Evolutionary conservation across 2,888 invertebrate genomes (phyloP), one percentile per base, ranked within the genome.

Genomic region (Dysmachus trigonus): DNA sequence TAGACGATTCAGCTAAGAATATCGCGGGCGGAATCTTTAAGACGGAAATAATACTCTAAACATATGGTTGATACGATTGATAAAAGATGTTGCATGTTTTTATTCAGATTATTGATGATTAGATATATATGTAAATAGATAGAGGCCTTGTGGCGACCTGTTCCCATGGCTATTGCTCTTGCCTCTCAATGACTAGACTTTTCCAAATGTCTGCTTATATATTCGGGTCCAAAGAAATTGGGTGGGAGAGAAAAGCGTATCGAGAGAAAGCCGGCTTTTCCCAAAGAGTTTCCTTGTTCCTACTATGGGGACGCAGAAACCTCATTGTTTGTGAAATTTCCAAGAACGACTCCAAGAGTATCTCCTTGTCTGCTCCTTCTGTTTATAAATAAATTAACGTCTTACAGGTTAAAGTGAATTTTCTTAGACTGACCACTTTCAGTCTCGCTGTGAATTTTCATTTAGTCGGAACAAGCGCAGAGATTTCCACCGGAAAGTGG

Each of bases 331-430:
- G 62, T 30, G 38, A 38, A 72, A 72, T 71, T 83, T 83, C 83
- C 71, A 83, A 83, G 72, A 83, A 83, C 83, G 41, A 10, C 13
- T 27, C 27, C 62, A 62, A 62, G 18, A 62, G 18, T 18, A 62
- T 62, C 62, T 62, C 27, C 62, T 62, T 62, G 62, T 62, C 62
- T 62, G 62, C 62, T 62, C 62, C 62, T 62, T 62, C 62, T 83
- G 41, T 83, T 83, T 71, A 72, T 83, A 83, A 83, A 83, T 83
- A 83, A 83, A 41, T 27, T 47, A 27, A 51, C 33, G 18, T 81
- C 81, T n/a, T 31, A 38, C 72, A 15, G 72, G 22, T 71, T 71
- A 83, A 83, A 38, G 72, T 31, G 72, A 47, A 83, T 35, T 72
- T 41, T 38, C 72, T 83, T 83, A 38, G 15, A 13, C 72, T 82